These are phyloP conservation scores for Diaprepes abbreviatus DNA, from an alignment of 2,888 invertebrate species.

Conservation along the genomic window DNA sequence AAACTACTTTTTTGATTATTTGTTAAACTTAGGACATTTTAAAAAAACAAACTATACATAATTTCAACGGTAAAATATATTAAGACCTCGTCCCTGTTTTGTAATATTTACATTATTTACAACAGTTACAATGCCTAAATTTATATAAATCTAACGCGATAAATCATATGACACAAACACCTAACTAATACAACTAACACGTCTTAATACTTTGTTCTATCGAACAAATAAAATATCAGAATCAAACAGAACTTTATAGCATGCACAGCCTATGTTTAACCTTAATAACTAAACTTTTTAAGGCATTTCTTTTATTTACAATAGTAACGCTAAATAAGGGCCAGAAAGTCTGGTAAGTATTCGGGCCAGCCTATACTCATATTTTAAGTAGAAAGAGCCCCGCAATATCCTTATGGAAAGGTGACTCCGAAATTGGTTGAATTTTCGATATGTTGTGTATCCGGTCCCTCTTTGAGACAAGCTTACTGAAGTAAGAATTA, in stretches of 20 bases:
- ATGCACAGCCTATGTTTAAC: conserved; percentile 39
- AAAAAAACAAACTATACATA: conserved; percentile 44
- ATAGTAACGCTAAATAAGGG: conserved; percentile 30
- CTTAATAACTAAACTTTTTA: conserved; percentile 47
- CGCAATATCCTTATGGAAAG: too few relatives aligned
- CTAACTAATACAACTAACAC: conserved; percentile 46
- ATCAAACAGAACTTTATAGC: conserved; percentile 40
- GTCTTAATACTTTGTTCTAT: conserved; percentile 47
- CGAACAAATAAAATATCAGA: conserved; percentile 49
- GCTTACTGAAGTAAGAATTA: too few relatives aligned
- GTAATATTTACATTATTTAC: conserved; percentile 56
- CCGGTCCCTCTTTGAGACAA: too few relatives aligned
- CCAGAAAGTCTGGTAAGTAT: conserved; percentile 3
- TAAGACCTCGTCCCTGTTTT: conserved; percentile 54
- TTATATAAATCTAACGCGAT: conserved; percentile 53
- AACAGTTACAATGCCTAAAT: conserved; percentile 53
- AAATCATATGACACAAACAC: conserved; percentile 45
- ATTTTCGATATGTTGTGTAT: too few relatives aligned
- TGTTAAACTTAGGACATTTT: conserved; percentile 44
- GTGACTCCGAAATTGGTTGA: too few relatives aligned
- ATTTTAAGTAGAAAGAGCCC: too few relatives aligned
- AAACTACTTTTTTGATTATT: conserved; percentile 53
- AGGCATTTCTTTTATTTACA: conserved; percentile 36
- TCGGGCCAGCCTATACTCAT: conserved; percentile 15
- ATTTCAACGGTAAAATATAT: conserved; percentile 42